Conservation (phyloP, 2,113 vertebrate species). For the Erinaceus europaeus region DNA sequence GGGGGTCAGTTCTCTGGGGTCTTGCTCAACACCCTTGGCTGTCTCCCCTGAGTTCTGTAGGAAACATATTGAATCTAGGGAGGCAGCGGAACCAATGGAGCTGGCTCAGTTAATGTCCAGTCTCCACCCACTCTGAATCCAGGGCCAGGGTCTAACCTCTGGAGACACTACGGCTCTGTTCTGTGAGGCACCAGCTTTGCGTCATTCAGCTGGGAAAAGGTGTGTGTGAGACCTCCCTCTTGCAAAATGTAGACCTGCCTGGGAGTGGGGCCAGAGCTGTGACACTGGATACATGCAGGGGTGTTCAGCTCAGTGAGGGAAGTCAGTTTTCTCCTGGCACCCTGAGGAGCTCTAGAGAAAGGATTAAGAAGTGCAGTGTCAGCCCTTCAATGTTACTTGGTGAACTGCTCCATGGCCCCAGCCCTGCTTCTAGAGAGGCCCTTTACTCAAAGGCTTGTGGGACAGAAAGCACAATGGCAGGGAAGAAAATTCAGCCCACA, state of each 20-base stretch:
- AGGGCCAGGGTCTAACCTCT: background rate
- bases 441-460: background rate
- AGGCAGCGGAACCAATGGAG: background rate
- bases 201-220: background rate
- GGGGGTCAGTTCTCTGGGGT: constrained; percentile 26
- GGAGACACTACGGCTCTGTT: background rate
- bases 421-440: background rate
- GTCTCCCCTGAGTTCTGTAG: background rate
- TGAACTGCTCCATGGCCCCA: background rate
- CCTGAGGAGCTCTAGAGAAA: background rate
- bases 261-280: background rate
- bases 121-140: constrained; percentile 14
- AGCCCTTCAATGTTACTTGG: no score
- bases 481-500: background rate
- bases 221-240: background rate
- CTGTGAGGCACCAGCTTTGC: background rate
- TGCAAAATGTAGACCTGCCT: background rate
- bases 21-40: constrained; percentile 21
- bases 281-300: background rate
- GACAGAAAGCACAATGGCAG: background rate
- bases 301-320: background rate
- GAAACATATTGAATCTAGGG: background rate
- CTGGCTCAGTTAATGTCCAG: constrained; percentile 26
- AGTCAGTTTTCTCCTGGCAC: background rate
- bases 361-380: no score